Percentiles rank a stretch among this genome's conserved stretches.
phyloP scores from a whole-genome alignment of 2,797 vertebrate genomes.

The Geotrypetes seraphini region DNA sequence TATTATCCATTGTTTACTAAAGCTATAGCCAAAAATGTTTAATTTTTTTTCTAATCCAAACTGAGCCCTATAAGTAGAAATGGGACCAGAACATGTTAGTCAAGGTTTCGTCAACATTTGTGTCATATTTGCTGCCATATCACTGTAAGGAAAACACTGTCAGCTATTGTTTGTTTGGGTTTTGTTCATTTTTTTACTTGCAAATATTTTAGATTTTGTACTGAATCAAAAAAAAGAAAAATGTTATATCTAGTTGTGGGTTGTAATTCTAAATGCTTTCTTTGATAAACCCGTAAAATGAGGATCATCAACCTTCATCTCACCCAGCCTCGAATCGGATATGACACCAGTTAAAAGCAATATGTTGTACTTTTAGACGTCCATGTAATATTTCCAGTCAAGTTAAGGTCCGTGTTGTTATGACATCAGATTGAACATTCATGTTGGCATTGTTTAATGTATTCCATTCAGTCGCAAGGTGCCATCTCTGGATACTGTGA shows the following conservation, averaged over 20 bases:
- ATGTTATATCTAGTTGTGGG: constrained; percentile 46
- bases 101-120: constrained; percentile 37
- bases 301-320: constrained; percentile 21
- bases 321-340: constrained; percentile 22
- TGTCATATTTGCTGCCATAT: constrained; percentile 52
- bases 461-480: constrained; percentile 28
- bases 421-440: constrained; percentile 28
- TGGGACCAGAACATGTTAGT: constrained; percentile 41
- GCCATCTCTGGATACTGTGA: constrained; percentile 26
- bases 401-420: constrained; percentile 23
- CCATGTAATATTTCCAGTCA: constrained; percentile 24
- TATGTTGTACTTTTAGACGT: constrained; percentile 14
- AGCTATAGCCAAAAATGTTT: constrained; percentile 53
- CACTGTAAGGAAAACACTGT: constrained; percentile 48
- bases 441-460: constrained; percentile 16
- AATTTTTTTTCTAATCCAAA: constrained; percentile 36
- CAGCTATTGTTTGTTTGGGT: constrained; percentile 51
- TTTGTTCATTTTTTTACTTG: constrained; percentile 54
- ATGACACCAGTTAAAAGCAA: constrained; percentile 10
- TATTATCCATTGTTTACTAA: constrained; percentile 38
- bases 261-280: constrained; percentile 29
- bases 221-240: constrained; percentile 44
- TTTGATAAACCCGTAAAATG: constrained; percentile 15
- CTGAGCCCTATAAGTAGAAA: constrained; percentile 39
- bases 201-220: constrained; percentile 54